Base-by-base conservation (phyloP, 2,113 vertebrate genomes). In the Mobula birostris region DNA sequence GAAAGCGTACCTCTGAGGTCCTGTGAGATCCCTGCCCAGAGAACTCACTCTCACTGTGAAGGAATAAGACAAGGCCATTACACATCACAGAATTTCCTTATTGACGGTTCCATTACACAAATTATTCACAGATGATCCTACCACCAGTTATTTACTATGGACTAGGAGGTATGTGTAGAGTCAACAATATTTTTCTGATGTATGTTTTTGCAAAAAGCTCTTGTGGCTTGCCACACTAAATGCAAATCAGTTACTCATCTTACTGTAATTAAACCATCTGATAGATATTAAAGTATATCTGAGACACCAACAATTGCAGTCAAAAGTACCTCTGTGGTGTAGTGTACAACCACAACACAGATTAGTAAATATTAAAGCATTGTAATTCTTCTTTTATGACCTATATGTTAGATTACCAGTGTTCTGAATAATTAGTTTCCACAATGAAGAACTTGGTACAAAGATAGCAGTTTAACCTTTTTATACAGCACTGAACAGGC, bases 91-190 rank as follows among this genome's bases (percentile, higher is more conserved):
- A 94, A 94, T 95, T 95, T 95, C 80, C 94, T 94, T 96, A 96
- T 96, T 96, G 95, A 94, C 95, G 95, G 94, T 92, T 94, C 95
- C 95, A 95, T 96, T 95, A 96, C 94, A 94, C 95, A 96, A 95
- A 96, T 96, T 95, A 96, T 95, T 95, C 95, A 95, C 95, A 95
- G 95, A 95, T 94, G 95, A 95, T 96, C 95, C 11, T 95, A 95
- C 95, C 95, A 95, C 95, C 95, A 95, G 95, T 96, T 95, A 96
- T 95, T 93, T 74, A 72, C 91, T 29, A 7, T 76, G 21, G 91
- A 14, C 66, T 36, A 74, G 11, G 70, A 74, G 68, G 70, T 9
- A 56, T 48, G 3, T 76, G 36, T 76, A 29, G 70, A 56, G 66
- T 93, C 91, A 93, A 93, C 40, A 93, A 24, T 40, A 27, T 74